Evolutionary conservation across 2,888 invertebrate genomes (phyloP).

Genomic region (Noctua pronuba): DNA sequence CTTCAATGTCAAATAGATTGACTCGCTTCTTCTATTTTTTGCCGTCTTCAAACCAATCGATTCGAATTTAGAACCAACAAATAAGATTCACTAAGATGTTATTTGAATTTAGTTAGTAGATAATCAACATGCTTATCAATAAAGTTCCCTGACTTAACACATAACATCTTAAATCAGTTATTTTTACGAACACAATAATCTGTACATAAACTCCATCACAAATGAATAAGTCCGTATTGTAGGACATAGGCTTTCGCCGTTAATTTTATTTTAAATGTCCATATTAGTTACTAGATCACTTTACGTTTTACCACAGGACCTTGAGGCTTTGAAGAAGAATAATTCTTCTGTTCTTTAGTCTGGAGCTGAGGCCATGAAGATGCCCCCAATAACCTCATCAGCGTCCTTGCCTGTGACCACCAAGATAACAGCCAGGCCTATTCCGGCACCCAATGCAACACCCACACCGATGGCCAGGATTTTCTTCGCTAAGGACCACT

Average conservation of each 20-base stretch:
- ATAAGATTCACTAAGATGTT: not conserved
- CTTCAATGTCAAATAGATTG: not conserved
- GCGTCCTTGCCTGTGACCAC: constrained; percentile 62
- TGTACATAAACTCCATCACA: constrained; percentile 16
- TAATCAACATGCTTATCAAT: not conserved
- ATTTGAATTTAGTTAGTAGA: not conserved
- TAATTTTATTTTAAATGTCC: constrained; percentile 18
- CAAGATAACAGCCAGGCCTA: constrained; percentile 79
- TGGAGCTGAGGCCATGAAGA: constrained; percentile 73
- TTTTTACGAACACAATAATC: constrained; percentile 11
- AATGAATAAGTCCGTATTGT: constrained; percentile 7
- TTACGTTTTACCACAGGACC: not conserved
- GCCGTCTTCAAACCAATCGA: not conserved
- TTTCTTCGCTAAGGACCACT: constrained; percentile 82
- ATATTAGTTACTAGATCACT: constrained; percentile 25
- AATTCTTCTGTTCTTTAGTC: constrained; percentile 56
- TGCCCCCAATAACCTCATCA: constrained; percentile 71
- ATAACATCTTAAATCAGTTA: constrained; percentile 15
- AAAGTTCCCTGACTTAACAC: not conserved
- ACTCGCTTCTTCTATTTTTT: too few species aligned
- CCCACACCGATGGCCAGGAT: constrained; percentile 81
- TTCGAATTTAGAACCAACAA: not conserved
- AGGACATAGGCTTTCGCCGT: not conserved
- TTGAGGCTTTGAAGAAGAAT: not conserved
- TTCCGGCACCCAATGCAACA: constrained; percentile 80